Percentiles rank a stretch among this genome's conserved stretches.
Evolutionary conservation across 2,888 invertebrate species (phyloP).

Genomic region (Bellardia bayeri): DNA sequence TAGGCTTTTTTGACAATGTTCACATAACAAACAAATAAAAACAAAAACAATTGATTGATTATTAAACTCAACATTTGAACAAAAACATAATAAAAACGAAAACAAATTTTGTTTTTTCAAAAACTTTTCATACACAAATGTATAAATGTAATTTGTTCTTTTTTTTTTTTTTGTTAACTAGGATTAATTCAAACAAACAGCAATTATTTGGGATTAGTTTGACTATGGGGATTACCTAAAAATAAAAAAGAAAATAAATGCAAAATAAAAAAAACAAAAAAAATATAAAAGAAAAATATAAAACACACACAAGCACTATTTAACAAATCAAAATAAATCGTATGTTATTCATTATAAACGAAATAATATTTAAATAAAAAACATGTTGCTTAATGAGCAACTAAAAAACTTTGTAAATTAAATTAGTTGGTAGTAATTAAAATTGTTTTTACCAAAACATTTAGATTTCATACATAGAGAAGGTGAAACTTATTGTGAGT

Average conservation of each 20-base stretch:
- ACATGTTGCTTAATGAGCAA: background rate
- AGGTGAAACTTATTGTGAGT: no score
- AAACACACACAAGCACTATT: conserved; percentile 62
- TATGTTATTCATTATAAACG: conserved; percentile 8
- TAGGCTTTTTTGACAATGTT: conserved; percentile 35
- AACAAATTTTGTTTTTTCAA: conserved; percentile 56
- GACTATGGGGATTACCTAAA: conserved; percentile 84
- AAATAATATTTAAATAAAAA: background rate
- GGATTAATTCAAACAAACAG: conserved; percentile 71
- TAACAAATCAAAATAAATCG: conserved; percentile 19
- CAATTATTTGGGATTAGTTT: conserved; percentile 83
- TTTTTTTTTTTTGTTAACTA: background rate
- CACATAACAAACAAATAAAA: conserved; percentile 39
- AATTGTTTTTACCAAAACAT: no score
- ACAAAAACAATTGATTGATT: conserved; percentile 24
- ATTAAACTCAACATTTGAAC: conserved; percentile 69
- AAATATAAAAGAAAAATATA: conserved; percentile 33
- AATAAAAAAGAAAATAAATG: conserved; percentile 75
- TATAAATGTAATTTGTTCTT: conserved; percentile 27
- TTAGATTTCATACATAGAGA: no score
- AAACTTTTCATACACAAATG: conserved; percentile 73
- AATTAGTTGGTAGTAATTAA: no score
- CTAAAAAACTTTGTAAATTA: no score
- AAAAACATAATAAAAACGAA: conserved; percentile 72
- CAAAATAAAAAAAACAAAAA: conserved; percentile 56